Evolutionary conservation across 2,113 vertebrate genomes (phyloP), one percentile per base, ranked within the genome.

Genomic region (Zosterops hypoxanthus): DNA sequence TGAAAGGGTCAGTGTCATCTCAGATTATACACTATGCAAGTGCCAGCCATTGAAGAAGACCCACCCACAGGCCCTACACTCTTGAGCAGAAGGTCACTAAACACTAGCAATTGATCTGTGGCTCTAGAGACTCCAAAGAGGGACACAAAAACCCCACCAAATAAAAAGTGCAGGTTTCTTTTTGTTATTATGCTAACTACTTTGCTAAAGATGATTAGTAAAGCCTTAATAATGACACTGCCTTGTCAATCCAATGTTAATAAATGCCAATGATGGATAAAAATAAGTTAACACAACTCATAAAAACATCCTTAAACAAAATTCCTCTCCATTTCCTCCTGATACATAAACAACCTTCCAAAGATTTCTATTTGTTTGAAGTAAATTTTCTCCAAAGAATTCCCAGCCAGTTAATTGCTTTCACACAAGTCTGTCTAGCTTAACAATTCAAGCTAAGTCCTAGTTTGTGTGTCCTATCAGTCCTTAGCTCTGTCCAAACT

Each of bases 31-130:
- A 42, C 50, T 68, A 68, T 68, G 47, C 44, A 87, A 94, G 44
- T 85, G 83, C 52, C 63, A 92, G 61, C 57, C 68, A 18, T 6
- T 82, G 78, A 72, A 82, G 47, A 92, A 22, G n/a, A 94, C 55
- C 52, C 75, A 82, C 63, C 80, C 59, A 91, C 34, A 44, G 86
- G 84, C 76, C 86, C 52, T 93, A 33, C 61, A 50, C 17, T 92
- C 57, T 81, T 57, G 57, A 72, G 41, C 79, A 94, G 47, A 80
- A 90, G 89, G 59, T 94, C 88, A 88, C 75, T 92, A 96, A 96
- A 92, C 78, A 87, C 44, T 26, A 49, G 46, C 55, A 92, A 21
- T 88, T 96, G 72, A 96, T 93, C 93, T 95, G 56, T 92, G 86
- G 65, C 90, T 82, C 72, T 78, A 64, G 46, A 94, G 26, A 68